Evolutionary conservation across 2,888 invertebrate species (phyloP).

Genomic region (Ectemnius lituratus): DNA sequence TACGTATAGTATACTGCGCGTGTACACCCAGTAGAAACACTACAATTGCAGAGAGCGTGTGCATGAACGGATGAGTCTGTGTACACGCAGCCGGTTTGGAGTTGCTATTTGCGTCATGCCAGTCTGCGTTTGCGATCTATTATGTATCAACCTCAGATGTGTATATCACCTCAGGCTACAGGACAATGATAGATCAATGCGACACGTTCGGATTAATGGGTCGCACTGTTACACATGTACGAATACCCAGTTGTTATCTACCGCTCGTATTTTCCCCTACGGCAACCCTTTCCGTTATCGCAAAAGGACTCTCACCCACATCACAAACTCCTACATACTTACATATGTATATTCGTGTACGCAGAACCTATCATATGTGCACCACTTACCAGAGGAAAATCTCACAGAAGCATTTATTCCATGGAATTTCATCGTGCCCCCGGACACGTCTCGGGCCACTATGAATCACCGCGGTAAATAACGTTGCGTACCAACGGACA

Average conservation of each 20-base stretch:
- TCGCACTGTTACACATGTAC: slow-evolving; percentile 66
- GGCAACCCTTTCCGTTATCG: slow-evolving; percentile 66
- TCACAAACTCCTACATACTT: no score
- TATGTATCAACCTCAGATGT: slow-evolving; percentile 70
- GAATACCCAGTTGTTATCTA: slow-evolving; percentile 63
- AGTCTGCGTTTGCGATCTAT: slow-evolving; percentile 66
- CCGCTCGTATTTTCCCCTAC: slow-evolving; percentile 69
- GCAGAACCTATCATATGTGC: no score
- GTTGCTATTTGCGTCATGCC: slow-evolving; percentile 58
- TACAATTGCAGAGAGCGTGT: not conserved
- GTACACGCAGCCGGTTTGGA: slow-evolving; percentile 20
- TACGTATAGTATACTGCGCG: slow-evolving; percentile 18
- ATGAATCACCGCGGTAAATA: no score
- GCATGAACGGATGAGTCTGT: not conserved
- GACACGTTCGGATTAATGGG: slow-evolving; percentile 76
- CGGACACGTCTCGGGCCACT: no score
- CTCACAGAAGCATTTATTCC: no score
- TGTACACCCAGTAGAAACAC: slow-evolving; percentile 5
- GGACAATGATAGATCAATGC: slow-evolving; percentile 77
- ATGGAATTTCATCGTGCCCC: no score
- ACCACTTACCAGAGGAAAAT: no score
- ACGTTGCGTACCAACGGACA: no score
- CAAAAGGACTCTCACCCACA: slow-evolving; percentile 15
- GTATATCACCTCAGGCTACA: slow-evolving; percentile 63
- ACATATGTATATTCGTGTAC: no score